These are phyloP conservation scores for Fulica atra DNA, from an alignment of 2,113 vertebrate species.

Conservation along the genomic window DNA sequence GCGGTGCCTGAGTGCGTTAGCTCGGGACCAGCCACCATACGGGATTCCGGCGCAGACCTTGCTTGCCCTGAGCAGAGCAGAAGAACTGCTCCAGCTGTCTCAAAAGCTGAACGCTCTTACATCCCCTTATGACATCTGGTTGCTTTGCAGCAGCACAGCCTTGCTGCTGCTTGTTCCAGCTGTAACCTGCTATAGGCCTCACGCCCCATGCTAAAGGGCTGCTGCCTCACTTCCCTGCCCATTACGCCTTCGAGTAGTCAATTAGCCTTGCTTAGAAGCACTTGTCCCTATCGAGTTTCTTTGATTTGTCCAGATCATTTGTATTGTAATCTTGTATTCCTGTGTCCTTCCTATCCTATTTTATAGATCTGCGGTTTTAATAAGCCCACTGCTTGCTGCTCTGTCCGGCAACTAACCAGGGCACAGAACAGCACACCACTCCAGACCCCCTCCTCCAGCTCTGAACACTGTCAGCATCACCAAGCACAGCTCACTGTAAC, in stretches of 20 bases:
- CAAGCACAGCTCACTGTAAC: neutral
- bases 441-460: neutral
- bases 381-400: neutral
- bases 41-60: neutral
- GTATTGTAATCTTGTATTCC: neutral
- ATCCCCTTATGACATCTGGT: neutral
- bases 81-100: neutral
- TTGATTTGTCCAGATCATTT: neutral
- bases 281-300: neutral
- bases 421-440: rapidly evolving
- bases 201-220: neutral
- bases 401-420: neutral
- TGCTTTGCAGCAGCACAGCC: neutral
- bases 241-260: neutral
- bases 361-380: neutral
- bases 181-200: neutral
- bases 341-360: neutral
- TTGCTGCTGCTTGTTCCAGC: neutral
- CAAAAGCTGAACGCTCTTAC: neutral
- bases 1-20: neutral
- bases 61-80: neutral
- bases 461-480: neutral
- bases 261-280: neutral
- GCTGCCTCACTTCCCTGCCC: neutral
- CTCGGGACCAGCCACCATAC: neutral